Evolutionary conservation across 2,797 vertebrate species (phyloP).

Genomic region (Phrynocephalus vlangalii): DNA sequence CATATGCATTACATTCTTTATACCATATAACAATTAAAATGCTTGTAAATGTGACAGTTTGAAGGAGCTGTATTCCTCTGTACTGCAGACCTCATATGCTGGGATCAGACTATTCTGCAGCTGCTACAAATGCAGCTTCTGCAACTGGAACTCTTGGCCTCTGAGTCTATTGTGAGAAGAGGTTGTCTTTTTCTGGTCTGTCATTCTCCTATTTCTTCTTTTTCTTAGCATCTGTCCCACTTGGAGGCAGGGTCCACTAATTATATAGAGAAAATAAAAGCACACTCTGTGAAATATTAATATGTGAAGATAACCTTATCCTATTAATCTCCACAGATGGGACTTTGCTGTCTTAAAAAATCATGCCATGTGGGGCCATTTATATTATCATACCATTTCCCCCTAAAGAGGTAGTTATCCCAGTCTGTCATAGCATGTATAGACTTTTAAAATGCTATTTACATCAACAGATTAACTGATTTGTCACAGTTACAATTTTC

Average conservation of each 20-base stretch:
- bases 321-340: background rate
- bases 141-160: background rate
- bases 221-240: too few species aligned
- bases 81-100: too few species aligned
- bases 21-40: background rate
- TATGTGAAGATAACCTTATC: background rate
- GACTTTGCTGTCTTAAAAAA: background rate
- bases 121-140: background rate
- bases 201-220: too few species aligned
- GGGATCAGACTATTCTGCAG: background rate
- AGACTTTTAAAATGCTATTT: too few species aligned
- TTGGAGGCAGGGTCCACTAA: too few species aligned
- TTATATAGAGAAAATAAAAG: background rate
- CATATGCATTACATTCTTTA: slow-evolving; percentile 25
- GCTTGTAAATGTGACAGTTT: too few species aligned
- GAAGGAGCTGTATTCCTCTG: background rate
- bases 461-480: too few species aligned
- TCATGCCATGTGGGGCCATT: background rate
- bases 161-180: background rate
- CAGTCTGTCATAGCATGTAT: too few species aligned
- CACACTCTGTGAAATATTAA: background rate
- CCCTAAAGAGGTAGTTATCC: too few species aligned
- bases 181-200: background rate
- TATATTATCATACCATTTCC: background rate
- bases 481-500: background rate